Conservation (phyloP, 2,888 invertebrate genomes). For the Meiosimyza platycephala region DNA sequence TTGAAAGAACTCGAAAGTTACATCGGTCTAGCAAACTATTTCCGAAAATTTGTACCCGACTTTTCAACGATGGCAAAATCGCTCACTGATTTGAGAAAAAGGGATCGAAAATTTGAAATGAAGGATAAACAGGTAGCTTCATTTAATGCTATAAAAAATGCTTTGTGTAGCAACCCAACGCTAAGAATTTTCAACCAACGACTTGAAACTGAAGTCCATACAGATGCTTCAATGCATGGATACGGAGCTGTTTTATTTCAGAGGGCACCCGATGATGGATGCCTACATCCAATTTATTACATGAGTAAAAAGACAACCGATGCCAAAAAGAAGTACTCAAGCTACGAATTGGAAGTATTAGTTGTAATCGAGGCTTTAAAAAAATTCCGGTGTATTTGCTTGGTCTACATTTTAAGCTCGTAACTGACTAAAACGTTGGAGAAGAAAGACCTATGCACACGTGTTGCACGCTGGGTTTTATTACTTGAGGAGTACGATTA, state of each 20-base stretch:
- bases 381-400: constrained; percentile 48
- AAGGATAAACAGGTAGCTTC: constrained; percentile 6
- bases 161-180: constrained; percentile 31
- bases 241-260: too few relatives aligned
- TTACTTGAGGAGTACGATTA: constrained; percentile 47
- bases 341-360: too few relatives aligned
- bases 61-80: not conserved
- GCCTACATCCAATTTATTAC: too few relatives aligned
- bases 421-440: constrained; percentile 47
- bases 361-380: too few relatives aligned
- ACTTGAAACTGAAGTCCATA: constrained; percentile 40
- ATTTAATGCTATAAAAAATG: not conserved
- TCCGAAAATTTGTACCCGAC: not conserved
- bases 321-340: too few relatives aligned
- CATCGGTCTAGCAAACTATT: constrained; percentile 11
- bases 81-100: constrained; percentile 11
- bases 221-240: too few relatives aligned
- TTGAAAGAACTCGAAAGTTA: constrained; percentile 33
- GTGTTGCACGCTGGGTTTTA: constrained; percentile 45
- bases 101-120: constrained; percentile 9
- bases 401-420: constrained; percentile 36
- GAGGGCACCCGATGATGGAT: too few relatives aligned
- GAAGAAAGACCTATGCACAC: constrained; percentile 47
- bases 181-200: constrained; percentile 45
- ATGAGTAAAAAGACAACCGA: too few relatives aligned